Percentiles rank a stretch among this genome's conserved stretches.
These are phyloP conservation scores for Phaenicophaeus curvirostris DNA, from an alignment of 2,797 vertebrate genomes.

Conservation along the genomic window DNA sequence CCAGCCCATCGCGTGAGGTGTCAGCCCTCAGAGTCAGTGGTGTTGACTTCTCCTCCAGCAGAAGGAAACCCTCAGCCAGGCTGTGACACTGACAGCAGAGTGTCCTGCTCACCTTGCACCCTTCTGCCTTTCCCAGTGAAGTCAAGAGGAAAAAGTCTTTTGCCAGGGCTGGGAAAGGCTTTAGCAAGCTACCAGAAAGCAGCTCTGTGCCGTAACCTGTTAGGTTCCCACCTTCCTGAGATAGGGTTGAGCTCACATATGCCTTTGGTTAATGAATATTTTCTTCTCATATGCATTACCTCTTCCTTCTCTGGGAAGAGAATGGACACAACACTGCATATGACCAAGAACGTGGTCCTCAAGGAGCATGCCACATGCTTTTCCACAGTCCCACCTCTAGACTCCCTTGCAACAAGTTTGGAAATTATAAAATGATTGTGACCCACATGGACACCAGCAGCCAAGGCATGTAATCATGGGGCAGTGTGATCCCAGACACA, in stretches of 20 bases:
- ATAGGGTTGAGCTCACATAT: neutral
- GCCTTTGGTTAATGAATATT: neutral
- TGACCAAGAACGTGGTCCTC: neutral
- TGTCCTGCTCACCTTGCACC: neutral
- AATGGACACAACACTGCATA: neutral
- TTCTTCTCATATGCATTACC: neutral
- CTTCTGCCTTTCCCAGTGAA: neutral
- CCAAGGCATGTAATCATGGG: fast-evolving
- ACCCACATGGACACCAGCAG: fast-evolving
- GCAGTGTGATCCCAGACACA: too few species aligned
- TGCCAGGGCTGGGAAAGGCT: neutral
- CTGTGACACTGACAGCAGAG: fast-evolving
- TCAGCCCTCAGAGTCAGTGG: fast-evolving
- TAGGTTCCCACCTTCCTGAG: neutral
- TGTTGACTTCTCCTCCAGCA: neutral
- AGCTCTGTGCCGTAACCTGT: neutral
- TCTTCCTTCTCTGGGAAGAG: neutral
- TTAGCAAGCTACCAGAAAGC: neutral
- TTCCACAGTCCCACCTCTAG: neutral
- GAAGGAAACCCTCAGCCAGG: neutral
- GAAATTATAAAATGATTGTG: too few species aligned
- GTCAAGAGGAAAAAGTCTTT: neutral
- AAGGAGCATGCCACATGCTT: neutral
- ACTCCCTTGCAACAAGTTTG: neutral
- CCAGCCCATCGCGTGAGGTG: neutral